Base-by-base conservation (phyloP, 2,888 invertebrate genomes). In the Fissipunctia ypsillon region DNA sequence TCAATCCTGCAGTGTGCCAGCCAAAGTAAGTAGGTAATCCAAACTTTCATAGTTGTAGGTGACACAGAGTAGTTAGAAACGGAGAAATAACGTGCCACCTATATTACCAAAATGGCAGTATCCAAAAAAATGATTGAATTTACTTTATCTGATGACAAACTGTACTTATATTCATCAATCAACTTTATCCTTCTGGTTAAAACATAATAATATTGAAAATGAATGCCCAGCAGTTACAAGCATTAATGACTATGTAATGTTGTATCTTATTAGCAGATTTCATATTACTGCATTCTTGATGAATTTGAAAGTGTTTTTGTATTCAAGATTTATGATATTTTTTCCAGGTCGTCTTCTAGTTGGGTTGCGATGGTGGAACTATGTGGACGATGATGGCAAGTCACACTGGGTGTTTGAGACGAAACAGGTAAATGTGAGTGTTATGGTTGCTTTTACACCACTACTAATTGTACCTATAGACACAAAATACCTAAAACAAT, bases 381-480 rank as follows among this genome's bases (percentile, higher is more conserved):
- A 99, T 92, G 98, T 99, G 0, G 99, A 99, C 91, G 99, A 99
- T 88, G 98, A 99, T 82, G 99, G 99, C 52, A 97, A 98, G 87
- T 99, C 99, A 66, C 99, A 99, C 93, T 99, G 99, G 99, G 98
- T 99, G 28, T 99, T 98, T 94, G 99, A 99, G 96, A 97, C 99
- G 1, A 97, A 98, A 96, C 98, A 99, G 97, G 99, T 98, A 95
- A 87, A 84, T 87, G 87, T 86, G 85, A 85, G 76, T 79, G 70
- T 73, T 64, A 41, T 69, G 41, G 19, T 61, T 45, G 57, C 45
- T 64, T 59, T 35, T 80, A 60, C 31, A 50, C 14, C 14, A 14
- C 12, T 64, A 52, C 1, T 14, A n/a, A 19, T 63, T 35, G 5
- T 10, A n/a, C n/a, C n/a, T n/a, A 14, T 45, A 22, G 5, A 28